phyloP scores from a whole-genome alignment of 2,797 vertebrate genomes.

The Micropoecilia bifurca region DNA sequence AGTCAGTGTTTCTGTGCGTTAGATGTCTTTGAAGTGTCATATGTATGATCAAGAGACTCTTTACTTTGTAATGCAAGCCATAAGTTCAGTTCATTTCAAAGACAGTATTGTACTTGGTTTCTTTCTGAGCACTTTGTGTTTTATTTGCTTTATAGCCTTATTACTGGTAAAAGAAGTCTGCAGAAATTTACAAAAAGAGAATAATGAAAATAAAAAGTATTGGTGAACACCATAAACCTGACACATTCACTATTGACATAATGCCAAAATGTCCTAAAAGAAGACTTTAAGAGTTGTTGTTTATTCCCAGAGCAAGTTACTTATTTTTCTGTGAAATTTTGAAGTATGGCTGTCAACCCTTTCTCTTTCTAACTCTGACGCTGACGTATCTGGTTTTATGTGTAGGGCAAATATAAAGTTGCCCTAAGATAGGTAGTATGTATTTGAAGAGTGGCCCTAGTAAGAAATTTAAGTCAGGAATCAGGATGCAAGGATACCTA shows the following conservation, averaged over 20 bases:
- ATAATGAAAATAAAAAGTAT: not conserved
- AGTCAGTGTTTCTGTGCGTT: not conserved
- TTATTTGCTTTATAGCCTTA: not conserved
- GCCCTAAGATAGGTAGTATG: not conserved
- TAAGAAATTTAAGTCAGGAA: not conserved
- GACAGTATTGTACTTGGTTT: not conserved
- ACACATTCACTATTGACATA: not conserved
- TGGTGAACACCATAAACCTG: not conserved
- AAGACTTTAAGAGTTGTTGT: not conserved
- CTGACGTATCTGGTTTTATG: not conserved
- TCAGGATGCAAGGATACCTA: not conserved
- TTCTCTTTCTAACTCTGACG: not conserved
- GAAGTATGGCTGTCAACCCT: not conserved
- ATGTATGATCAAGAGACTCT: not conserved
- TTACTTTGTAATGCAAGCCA: constrained; percentile 8
- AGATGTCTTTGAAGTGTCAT: not conserved
- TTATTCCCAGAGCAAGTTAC: not conserved
- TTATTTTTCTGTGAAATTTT: not conserved
- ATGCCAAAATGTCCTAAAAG: not conserved
- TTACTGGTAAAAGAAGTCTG: not conserved
- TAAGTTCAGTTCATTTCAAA: not conserved
- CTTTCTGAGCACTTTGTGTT: not conserved
- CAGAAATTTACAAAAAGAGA: not conserved
- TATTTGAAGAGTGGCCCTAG: not conserved
- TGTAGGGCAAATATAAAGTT: not conserved